These are phyloP conservation scores for Eupithecia exiguata DNA, from an alignment of 2,888 invertebrate genomes.

Conservation along the genomic window DNA sequence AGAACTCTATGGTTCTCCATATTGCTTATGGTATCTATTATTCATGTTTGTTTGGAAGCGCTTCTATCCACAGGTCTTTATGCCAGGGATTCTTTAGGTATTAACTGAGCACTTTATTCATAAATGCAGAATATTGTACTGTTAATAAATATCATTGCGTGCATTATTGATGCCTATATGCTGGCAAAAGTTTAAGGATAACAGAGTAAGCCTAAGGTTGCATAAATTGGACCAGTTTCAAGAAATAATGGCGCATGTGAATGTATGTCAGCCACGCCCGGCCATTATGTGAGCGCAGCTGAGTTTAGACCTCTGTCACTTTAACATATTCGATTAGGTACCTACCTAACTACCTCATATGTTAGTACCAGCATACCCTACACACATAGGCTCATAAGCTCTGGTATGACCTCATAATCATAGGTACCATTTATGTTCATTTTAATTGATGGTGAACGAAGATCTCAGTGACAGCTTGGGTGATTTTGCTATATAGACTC, in stretches of 20 bases:
- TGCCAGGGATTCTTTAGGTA: background rate
- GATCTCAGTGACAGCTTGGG: too few species aligned
- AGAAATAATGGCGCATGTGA: slow-evolving; percentile 52
- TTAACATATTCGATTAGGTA: background rate
- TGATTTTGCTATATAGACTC: too few species aligned
- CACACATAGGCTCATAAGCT: too few species aligned
- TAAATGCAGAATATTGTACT: background rate
- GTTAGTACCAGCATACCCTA: background rate
- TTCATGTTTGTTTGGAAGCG: too few species aligned
- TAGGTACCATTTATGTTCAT: too few species aligned
- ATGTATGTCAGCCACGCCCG: slow-evolving; percentile 60
- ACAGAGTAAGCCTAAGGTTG: slow-evolving; percentile 35
- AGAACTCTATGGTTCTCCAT: too few species aligned
- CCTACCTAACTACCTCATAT: background rate
- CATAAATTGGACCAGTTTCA: slow-evolving; percentile 46
- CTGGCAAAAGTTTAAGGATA: slow-evolving; percentile 29
- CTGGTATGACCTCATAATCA: background rate
- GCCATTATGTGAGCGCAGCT: slow-evolving; percentile 47
- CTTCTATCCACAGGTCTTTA: background rate
- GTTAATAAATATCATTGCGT: background rate
- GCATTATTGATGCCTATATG: slow-evolving; percentile 19
- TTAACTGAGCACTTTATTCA: background rate
- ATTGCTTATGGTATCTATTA: too few species aligned
- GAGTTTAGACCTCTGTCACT: slow-evolving; percentile 2
- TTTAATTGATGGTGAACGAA: too few species aligned